Base-by-base conservation (phyloP, 2,888 invertebrate genomes). In the Hemithea aestivaria region DNA sequence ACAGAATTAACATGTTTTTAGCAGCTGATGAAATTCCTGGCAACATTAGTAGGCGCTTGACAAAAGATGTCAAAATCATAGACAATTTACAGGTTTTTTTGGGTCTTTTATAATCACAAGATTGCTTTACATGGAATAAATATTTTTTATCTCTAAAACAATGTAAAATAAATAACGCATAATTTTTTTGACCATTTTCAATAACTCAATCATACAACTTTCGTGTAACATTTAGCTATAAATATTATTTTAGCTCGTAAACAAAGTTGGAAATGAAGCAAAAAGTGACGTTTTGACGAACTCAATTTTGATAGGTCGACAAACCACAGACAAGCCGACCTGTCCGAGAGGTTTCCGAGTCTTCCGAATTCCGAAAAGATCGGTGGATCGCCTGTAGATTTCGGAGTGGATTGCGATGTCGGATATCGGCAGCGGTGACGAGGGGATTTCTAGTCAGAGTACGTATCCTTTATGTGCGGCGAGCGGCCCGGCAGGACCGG, bases 381-480 rank as follows among this genome's bases (percentile, higher is more conserved):
- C 76, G 80, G 80, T 71, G 83, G 74, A 74, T 82, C 73, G 84
- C 80, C 69, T 73, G 83, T 84, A 81, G 77, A 82, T 73, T 75
- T 83, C 78, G 84, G 84, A 82, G 84, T 79, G 84, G 82, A 81
- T 88, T 90, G 87, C 80, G 76, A 92, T 92, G 92, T 92, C 92
- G 89, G 92, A 92, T 90, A 90, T 91, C 89, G 92, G 92, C 87
- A 92, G 92, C 88, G 92, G 91, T 80, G 92, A 92, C 90, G 92
- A 92, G 87, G 92, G 91, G 82, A 90, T 91, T 88, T 91, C 91
- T 89, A 91, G 91, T 89, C 91, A 92, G 91, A 92, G 92, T 92
- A 90, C 89, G 92, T 91, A 87, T 79, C 68, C 66, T 71, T 73
- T 73, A 68, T 66, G 62, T 70, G 64, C 61, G 60, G 65, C 54